Conservation (phyloP, 2,797 vertebrate genomes). For the Mus spretus region DNA sequence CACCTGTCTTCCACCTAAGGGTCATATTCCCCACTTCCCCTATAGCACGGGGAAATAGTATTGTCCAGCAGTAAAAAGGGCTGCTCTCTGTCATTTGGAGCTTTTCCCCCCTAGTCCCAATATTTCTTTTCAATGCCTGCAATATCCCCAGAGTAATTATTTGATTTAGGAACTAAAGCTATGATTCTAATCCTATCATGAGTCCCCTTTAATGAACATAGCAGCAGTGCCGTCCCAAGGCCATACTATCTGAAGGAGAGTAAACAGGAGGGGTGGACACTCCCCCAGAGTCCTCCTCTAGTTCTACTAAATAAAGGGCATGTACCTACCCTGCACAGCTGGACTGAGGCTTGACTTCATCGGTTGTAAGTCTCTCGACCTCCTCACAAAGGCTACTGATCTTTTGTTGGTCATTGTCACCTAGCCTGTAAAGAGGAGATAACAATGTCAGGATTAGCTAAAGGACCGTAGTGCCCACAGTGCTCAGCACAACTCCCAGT, state of each 20-base stretch:
- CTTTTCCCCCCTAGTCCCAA: neutral
- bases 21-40: neutral
- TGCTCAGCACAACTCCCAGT: neutral
- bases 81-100: neutral
- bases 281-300: neutral
- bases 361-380: neutral
- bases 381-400: neutral
- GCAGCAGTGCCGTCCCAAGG: too few relatives aligned
- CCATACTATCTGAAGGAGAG: neutral
- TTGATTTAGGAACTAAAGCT: neutral
- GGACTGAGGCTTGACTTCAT: neutral
- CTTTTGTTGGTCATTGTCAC: neutral
- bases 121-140: neutral
- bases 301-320: neutral
- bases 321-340: neutral
- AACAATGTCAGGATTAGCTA: neutral
- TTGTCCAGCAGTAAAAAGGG: neutral
- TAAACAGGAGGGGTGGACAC: too few relatives aligned
- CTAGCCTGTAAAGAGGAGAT: neutral
- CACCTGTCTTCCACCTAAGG: neutral
- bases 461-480: neutral
- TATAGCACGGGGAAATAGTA: neutral
- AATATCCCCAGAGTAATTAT: neutral
- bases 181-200: neutral
- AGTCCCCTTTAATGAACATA: neutral